Evolutionary conservation across 2,113 vertebrate genomes (phyloP).

Genomic region (Enhydra lutris): DNA sequence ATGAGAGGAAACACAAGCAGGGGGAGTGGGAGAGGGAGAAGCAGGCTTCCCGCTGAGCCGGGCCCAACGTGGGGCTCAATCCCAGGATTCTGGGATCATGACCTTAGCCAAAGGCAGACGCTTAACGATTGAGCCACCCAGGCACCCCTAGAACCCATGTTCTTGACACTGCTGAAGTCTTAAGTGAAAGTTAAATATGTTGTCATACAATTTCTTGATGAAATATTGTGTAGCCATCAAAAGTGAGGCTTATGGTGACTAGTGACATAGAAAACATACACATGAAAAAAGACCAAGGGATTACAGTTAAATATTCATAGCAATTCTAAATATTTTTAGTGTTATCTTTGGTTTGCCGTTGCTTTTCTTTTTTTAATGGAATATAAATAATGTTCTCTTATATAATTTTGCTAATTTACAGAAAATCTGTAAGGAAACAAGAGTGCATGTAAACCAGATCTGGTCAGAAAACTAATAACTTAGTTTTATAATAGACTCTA

Average conservation of each 20-base stretch:
- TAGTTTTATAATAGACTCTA: constrained; percentile 48
- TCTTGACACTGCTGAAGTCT: not conserved
- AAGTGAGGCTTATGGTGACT: not conserved
- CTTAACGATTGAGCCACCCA: too few relatives aligned
- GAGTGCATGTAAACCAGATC: constrained; percentile 18
- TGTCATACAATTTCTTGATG: not conserved
- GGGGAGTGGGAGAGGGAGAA: too few relatives aligned
- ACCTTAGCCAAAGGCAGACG: too few relatives aligned
- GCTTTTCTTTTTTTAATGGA: not conserved
- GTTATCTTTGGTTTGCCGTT: not conserved
- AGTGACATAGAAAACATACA: not conserved
- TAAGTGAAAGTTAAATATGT: not conserved
- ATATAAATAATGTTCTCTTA: not conserved
- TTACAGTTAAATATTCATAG: not conserved
- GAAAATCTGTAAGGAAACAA: constrained; percentile 32
- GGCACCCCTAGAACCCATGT: not conserved
- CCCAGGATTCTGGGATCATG: too few relatives aligned
- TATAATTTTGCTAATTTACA: constrained; percentile 30
- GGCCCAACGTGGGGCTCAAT: too few relatives aligned
- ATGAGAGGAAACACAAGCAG: too few relatives aligned
- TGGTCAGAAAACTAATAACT: constrained; percentile 46
- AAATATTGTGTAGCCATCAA: not conserved
- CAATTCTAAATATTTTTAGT: constrained; percentile 23
- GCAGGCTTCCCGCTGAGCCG: too few relatives aligned
- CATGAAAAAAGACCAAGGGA: not conserved